phyloP scores from a whole-genome alignment of 2,113 vertebrate species.

The Solea senegalensis region DNA sequence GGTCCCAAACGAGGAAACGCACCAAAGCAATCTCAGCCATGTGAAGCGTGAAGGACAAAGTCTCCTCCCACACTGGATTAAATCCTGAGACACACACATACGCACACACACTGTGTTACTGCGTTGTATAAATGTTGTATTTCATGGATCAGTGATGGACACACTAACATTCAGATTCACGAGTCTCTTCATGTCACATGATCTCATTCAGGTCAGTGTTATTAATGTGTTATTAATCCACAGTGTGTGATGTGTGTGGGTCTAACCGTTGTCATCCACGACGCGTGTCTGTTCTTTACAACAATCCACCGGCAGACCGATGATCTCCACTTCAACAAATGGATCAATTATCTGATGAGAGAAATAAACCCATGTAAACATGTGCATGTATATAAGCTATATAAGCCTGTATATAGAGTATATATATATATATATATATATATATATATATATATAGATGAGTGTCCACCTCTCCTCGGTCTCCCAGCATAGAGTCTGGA shows the following conservation, averaged over 20 bases:
- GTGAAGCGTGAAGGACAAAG: conserved; percentile 94
- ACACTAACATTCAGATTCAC: conserved; percentile 19
- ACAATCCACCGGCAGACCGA: conserved; percentile 94
- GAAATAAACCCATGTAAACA: not conserved
- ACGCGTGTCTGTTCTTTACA: conserved; percentile 98
- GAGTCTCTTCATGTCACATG: too few relatives aligned
- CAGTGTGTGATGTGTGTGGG: conserved; percentile 3
- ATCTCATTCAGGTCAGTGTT: too few relatives aligned
- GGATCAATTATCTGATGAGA: conserved; percentile 94
- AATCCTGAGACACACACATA: conserved; percentile 83
- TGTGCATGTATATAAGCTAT: too few relatives aligned
- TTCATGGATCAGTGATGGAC: conserved; percentile 32
- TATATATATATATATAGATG: not conserved
- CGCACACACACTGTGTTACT: not conserved
- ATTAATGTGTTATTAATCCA: too few relatives aligned
- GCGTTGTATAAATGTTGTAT: conserved; percentile 15
- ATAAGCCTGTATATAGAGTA: too few relatives aligned
- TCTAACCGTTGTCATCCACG: conserved; percentile 95
- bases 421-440: too few relatives aligned
- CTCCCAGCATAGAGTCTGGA: conserved; percentile 96
- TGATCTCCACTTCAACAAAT: conserved; percentile 98
- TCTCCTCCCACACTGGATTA: conserved; percentile 99
- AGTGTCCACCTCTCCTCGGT: conserved; percentile 91
- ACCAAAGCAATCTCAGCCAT: conserved; percentile 95
- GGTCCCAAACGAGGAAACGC: conserved; percentile 97